Conservation (phyloP, 2,113 vertebrate species). For the Alligator sinensis region DNA sequence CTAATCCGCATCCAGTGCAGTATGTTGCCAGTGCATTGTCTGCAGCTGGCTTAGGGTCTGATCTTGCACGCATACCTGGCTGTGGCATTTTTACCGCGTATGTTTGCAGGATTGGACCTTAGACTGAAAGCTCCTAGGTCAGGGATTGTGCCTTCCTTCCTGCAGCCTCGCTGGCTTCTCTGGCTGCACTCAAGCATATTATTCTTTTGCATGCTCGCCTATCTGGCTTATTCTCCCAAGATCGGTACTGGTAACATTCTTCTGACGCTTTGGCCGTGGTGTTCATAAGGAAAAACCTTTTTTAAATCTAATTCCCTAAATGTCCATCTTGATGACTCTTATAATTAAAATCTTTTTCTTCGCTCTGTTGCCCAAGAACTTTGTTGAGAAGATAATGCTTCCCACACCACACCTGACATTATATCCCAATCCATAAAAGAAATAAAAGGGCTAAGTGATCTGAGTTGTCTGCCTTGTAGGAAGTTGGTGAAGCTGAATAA, state of each 20-base stretch:
- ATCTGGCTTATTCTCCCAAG: background rate
- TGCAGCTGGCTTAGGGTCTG: accelerated
- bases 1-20: background rate
- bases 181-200: background rate
- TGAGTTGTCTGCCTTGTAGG: background rate
- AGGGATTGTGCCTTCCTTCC: background rate
- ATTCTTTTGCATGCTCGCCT: background rate
- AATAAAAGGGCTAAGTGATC: background rate
- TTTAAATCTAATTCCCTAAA: background rate
- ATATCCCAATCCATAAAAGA: background rate
- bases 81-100: accelerated
- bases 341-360: background rate
- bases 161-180: background rate
- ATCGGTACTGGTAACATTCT: no score
- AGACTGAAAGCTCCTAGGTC: background rate
- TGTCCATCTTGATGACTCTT: background rate
- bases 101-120: background rate
- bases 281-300: background rate
- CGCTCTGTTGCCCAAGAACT: background rate
- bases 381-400: background rate
- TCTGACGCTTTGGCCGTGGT: background rate
- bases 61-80: background rate
- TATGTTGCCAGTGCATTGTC: accelerated
- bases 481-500: background rate
- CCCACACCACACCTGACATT: background rate